Percentiles rank a stretch among this genome's conserved stretches.
Conservation (phyloP, 1,140 invertebrate species). For the Drosophila carrolli region DNA sequence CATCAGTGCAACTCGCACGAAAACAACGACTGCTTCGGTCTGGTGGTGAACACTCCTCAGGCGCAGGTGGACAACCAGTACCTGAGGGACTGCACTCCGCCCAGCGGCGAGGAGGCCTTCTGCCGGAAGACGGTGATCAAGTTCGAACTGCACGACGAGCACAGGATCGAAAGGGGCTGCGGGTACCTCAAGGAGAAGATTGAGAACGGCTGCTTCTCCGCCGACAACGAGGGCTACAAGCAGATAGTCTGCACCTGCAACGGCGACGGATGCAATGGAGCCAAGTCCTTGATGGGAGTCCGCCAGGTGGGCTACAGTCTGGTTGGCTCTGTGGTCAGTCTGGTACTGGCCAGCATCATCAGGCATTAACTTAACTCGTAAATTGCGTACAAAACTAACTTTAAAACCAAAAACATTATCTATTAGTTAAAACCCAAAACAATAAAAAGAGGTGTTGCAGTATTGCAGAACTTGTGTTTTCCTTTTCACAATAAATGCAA, state of each 20-base stretch:
- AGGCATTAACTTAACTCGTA: slow-evolving; percentile 22
- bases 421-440: too few species aligned
- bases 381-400: too few species aligned
- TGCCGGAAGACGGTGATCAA: slow-evolving; percentile 75
- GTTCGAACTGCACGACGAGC: slow-evolving; percentile 84
- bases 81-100: slow-evolving; percentile 55
- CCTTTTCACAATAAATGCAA: too few species aligned
- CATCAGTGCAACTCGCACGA: slow-evolving; percentile 93
- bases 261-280: slow-evolving; percentile 85
- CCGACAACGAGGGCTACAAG: slow-evolving; percentile 86
- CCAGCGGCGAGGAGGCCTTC: slow-evolving; percentile 39
- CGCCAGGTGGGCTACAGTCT: slow-evolving; percentile 38
- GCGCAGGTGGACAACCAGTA: slow-evolving; percentile 67
- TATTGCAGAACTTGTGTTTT: too few species aligned
- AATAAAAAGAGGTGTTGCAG: too few species aligned
- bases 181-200: slow-evolving; percentile 84
- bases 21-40: slow-evolving; percentile 88
- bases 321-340: slow-evolving; percentile 29
- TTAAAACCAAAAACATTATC: too few species aligned
- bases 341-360: slow-evolving; percentile 30
- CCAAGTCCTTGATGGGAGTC: slow-evolving; percentile 23
- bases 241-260: slow-evolving; percentile 87
- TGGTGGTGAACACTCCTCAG: slow-evolving; percentile 66
- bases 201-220: slow-evolving; percentile 85
- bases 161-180: slow-evolving; percentile 85